These are phyloP conservation scores for Natator depressus DNA, from an alignment of 2,113 vertebrate genomes.

Conservation along the genomic window DNA sequence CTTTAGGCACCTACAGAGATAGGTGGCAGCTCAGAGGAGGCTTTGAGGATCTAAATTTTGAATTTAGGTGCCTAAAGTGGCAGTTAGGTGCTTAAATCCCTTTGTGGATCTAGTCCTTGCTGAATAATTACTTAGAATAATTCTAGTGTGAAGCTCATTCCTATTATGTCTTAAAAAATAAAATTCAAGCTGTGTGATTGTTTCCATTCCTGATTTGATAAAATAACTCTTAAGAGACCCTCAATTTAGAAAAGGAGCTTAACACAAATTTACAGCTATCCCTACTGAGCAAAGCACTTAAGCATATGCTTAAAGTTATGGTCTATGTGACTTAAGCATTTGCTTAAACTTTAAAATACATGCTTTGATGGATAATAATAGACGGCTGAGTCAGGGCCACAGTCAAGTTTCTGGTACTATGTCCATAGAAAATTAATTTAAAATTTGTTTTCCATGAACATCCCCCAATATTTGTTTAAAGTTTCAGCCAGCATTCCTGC, in stretches of 20 bases:
- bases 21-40: too few species aligned
- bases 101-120: background rate
- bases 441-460: background rate
- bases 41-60: too few species aligned
- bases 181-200: background rate
- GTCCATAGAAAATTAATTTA: background rate
- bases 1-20: too few species aligned
- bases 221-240: background rate
- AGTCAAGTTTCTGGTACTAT: background rate
- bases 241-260: background rate
- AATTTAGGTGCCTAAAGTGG: too few species aligned
- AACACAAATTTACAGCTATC: background rate
- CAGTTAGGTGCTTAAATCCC: too few species aligned
- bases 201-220: background rate
- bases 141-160: background rate
- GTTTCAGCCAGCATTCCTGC: background rate
- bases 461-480: background rate
- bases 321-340: background rate
- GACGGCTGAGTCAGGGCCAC: background rate
- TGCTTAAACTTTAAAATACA: background rate
- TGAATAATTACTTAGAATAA: background rate
- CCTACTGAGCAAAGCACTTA: background rate
- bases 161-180: background rate
- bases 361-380: background rate
- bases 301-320: background rate